A percentile compares a stretch with the other conserved stretches of the same genome.
phyloP scores from a whole-genome alignment of 2,888 invertebrate genomes.

The Drosophila infuscata region DNA sequence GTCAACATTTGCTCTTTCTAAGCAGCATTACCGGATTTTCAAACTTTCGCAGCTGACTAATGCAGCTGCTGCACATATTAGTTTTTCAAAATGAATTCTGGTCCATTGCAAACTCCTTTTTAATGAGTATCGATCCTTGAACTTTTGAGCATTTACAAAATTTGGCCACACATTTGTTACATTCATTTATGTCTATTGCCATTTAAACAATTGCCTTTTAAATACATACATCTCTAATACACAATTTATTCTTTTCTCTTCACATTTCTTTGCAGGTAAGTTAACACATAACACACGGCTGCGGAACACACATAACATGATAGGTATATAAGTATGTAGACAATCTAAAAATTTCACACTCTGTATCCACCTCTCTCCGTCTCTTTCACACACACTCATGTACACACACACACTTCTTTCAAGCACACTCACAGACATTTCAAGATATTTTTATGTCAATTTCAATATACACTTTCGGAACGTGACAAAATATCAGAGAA shows the following conservation, averaged over 20 bases:
- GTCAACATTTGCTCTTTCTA: conserved; percentile 9
- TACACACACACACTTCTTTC: conserved; percentile 11
- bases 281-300: conserved; percentile 43
- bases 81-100: not conserved
- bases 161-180: conserved; percentile 17
- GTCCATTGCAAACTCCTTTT: conserved; percentile 53
- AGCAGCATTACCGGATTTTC: conserved; percentile 48
- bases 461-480: conserved; percentile 61
- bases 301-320: conserved; percentile 31
- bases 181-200: conserved; percentile 14
- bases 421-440: conserved; percentile 25
- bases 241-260: conserved; percentile 8
- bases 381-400: conserved; percentile 12
- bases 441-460: conserved; percentile 51
- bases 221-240: conserved; percentile 22
- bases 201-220: conserved; percentile 11
- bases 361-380: not conserved
- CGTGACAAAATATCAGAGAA: conserved; percentile 65
- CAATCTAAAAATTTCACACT: not conserved
- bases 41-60: conserved; percentile 43
- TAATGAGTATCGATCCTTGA: conserved; percentile 53
- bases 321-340: conserved; percentile 49
- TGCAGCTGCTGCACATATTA: conserved; percentile 26
- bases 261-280: conserved; percentile 69
- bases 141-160: conserved; percentile 14